phyloP scores from a whole-genome alignment of 2,888 invertebrate genomes.

The Argynnis bischoffii region DNA sequence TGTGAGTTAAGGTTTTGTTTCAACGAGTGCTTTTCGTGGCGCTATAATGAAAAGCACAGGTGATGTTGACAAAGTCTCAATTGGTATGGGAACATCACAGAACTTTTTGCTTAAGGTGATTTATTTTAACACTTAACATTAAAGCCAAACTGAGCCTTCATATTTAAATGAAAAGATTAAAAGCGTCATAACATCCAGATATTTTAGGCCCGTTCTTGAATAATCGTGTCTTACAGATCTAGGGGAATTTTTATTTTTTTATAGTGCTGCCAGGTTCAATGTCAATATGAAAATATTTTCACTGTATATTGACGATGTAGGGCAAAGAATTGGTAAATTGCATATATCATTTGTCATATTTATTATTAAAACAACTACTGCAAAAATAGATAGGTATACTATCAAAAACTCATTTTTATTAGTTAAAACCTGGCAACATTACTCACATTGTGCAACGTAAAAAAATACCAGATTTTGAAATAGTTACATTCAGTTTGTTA shows the following conservation, averaged over 20 bases:
- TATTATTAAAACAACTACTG: neutral
- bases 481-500: neutral
- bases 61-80: constrained; percentile 29
- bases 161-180: constrained; percentile 12
- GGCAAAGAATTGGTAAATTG: neutral
- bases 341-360: neutral
- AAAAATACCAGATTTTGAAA: constrained; percentile 13
- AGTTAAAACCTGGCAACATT: constrained; percentile 16
- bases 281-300: neutral
- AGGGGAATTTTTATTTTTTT: constrained; percentile 2
- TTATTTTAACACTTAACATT: constrained; percentile 28
- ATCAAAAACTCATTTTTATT: neutral
- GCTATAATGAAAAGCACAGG: constrained; percentile 40
- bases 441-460: constrained; percentile 7
- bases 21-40: constrained; percentile 40
- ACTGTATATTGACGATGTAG: neutral
- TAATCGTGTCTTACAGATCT: constrained; percentile 16
- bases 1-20: constrained; percentile 26
- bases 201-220: constrained; percentile 27
- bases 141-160: constrained; percentile 30
- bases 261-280: constrained; percentile 13
- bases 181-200: constrained; percentile 11
- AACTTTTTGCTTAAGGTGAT: constrained; percentile 26
- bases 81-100: constrained; percentile 28
- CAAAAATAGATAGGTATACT: neutral